Evolutionary conservation across 1,140 invertebrate species (phyloP).

Genomic region (Dendroctonus ponderosae): DNA sequence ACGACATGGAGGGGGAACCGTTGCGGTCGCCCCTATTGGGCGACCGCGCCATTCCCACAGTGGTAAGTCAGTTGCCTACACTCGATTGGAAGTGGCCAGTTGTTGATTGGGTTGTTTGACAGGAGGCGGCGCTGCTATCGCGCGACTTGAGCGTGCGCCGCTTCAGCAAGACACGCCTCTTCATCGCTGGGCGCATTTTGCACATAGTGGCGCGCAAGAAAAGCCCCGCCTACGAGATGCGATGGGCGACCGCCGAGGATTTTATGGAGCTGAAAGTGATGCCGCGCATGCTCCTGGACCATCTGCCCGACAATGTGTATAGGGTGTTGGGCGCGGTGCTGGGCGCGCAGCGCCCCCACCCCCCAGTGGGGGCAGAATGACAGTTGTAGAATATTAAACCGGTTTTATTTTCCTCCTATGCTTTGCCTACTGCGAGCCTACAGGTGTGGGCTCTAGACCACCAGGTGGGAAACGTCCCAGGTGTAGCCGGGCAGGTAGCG

Average conservation of each 20-base stretch:
- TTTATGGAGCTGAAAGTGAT: conserved; percentile 73
- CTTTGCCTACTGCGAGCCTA: background rate
- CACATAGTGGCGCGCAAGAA: conserved; percentile 68
- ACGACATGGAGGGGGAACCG: conserved; percentile 56
- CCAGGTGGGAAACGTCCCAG: conserved; percentile 65
- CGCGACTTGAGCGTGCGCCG: conserved; percentile 65
- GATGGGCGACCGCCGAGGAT: conserved; percentile 72
- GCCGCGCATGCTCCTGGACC: conserved; percentile 74
- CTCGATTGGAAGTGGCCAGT: too few species aligned
- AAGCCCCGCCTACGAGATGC: conserved; percentile 67
- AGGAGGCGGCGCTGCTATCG: conserved; percentile 65
- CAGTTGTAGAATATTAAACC: too few species aligned
- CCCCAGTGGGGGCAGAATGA: too few species aligned
- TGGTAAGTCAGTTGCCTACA: conserved; percentile 38
- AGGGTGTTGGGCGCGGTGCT: conserved; percentile 64
- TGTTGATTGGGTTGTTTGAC: background rate
- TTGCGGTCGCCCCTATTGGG: conserved; percentile 54
- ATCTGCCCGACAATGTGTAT: conserved; percentile 70
- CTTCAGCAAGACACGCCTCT: conserved; percentile 67
- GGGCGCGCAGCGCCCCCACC: conserved; percentile 48
- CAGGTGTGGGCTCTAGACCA: conserved; percentile 55
- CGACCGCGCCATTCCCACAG: conserved; percentile 45
- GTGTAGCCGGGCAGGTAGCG: conserved; percentile 65
- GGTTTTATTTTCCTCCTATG: too few species aligned
- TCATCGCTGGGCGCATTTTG: conserved; percentile 69